Conservation (phyloP, 2,797 vertebrate genomes). For the Erethizon dorsatum region DNA sequence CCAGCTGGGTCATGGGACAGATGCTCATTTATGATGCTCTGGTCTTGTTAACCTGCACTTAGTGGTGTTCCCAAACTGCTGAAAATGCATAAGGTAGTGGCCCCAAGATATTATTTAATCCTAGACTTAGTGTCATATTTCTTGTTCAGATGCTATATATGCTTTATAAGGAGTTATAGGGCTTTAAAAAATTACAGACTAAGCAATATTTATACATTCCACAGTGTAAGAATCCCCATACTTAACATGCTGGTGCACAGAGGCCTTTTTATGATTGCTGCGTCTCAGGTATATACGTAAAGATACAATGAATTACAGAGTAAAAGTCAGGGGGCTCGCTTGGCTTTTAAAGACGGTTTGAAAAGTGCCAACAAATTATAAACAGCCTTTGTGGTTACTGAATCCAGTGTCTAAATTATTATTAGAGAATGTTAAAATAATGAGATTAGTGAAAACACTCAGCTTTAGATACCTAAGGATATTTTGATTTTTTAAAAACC, state of each 20-base stretch:
- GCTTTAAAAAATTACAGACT: slow-evolving; percentile 83
- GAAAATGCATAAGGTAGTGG: slow-evolving; percentile 74
- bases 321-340: slow-evolving; percentile 52
- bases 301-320: slow-evolving; percentile 67
- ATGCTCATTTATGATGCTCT: slow-evolving; percentile 77
- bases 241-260: slow-evolving; percentile 61
- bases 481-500: slow-evolving; percentile 27
- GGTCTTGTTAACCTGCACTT: slow-evolving; percentile 81
- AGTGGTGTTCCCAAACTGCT: slow-evolving; percentile 70
- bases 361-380: slow-evolving; percentile 79
- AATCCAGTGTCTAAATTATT: slow-evolving; percentile 72
- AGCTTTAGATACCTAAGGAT: slow-evolving; percentile 55
- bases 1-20: slow-evolving; percentile 81
- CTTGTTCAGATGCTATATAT: slow-evolving; percentile 76
- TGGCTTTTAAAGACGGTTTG: slow-evolving; percentile 73
- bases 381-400: slow-evolving; percentile 73
- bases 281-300: slow-evolving; percentile 68
- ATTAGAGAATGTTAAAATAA: slow-evolving; percentile 78
- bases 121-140: slow-evolving; percentile 78
- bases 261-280: slow-evolving; percentile 37
- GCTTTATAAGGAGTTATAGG: slow-evolving; percentile 79
- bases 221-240: slow-evolving; percentile 47
- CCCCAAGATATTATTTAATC: slow-evolving; percentile 81
- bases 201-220: slow-evolving; percentile 79
- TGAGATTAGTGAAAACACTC: slow-evolving; percentile 68